Percentiles rank a stretch among this genome's conserved stretches.
phyloP scores from a whole-genome alignment of 2,888 invertebrate genomes.

The Daptonema setosum region DNA sequence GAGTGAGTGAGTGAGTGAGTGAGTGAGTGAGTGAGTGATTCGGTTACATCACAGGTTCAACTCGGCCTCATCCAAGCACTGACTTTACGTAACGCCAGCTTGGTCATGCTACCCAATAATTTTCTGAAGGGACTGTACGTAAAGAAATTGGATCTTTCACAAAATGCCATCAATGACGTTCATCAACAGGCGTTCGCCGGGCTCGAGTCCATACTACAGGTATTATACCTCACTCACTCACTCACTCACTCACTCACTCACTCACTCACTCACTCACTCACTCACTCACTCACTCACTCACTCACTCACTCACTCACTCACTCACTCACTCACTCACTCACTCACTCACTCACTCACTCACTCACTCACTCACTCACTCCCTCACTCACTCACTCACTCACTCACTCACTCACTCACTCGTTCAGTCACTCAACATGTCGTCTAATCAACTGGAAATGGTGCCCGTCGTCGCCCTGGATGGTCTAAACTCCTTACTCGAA shows the following conservation, averaged over 20 bases:
- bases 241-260: too few species aligned
- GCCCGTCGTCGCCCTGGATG: slow-evolving; percentile 15
- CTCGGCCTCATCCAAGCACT: slow-evolving; percentile 22
- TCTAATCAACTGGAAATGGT: slow-evolving; percentile 5
- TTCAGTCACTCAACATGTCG: too few species aligned
- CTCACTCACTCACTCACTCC: too few species aligned
- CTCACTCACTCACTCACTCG: too few species aligned
- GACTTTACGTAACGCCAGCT: slow-evolving; percentile 10
- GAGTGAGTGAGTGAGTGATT: slow-evolving; percentile 15
- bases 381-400: too few species aligned
- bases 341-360: too few species aligned
- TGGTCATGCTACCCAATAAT: slow-evolving; percentile 10
- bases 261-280: too few species aligned
- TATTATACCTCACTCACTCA: slow-evolving; percentile 15
- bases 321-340: too few species aligned
- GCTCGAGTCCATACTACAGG: slow-evolving; percentile 20
- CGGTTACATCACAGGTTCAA: too few species aligned
- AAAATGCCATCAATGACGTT: slow-evolving; percentile 16
- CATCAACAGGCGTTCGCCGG: slow-evolving; percentile 20
- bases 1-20: too few species aligned
- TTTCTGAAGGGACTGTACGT: slow-evolving; percentile 24
- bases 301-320: too few species aligned
- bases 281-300: too few species aligned
- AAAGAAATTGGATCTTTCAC: slow-evolving; percentile 19
- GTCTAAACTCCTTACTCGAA: slow-evolving; percentile 14